Evolutionary conservation across 30 jellyfish, hydroid and myxozoan species (phyloP).

Genomic region (Aurelia aurita): DNA sequence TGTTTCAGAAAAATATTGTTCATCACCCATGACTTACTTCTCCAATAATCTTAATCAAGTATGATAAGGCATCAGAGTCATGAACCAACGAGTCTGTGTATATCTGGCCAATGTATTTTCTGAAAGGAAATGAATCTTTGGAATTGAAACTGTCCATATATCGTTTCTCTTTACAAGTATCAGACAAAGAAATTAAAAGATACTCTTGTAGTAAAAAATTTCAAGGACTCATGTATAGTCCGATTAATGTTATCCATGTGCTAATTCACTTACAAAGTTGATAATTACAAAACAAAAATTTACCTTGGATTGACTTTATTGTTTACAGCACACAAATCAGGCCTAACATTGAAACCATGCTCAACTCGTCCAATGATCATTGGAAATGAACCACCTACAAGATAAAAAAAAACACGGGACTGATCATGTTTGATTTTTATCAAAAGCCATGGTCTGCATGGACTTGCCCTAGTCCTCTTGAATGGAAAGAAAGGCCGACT

Average conservation of each 20-base stretch:
- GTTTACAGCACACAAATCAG: constrained; percentile 92
- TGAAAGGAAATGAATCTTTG: neutral
- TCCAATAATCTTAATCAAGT: constrained; percentile 76
- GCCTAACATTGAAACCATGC: constrained; percentile 95
- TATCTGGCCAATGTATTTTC: constrained; percentile 87
- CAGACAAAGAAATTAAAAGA: too few relatives aligned
- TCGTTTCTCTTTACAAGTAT: too few relatives aligned
- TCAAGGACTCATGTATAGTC: too few relatives aligned
- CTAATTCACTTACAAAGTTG: too few relatives aligned
- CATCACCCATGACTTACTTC: constrained; percentile 73
- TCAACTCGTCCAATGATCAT: constrained; percentile 85
- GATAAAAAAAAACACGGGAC: neutral
- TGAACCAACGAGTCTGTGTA: constrained; percentile 92
- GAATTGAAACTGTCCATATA: neutral
- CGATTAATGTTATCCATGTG: too few relatives aligned
- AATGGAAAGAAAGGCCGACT: neutral
- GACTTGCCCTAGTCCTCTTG: neutral
- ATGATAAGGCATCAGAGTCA: constrained; percentile 80
- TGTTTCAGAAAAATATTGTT: too few relatives aligned
- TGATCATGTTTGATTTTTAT: too few relatives aligned
- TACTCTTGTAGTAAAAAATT: too few relatives aligned
- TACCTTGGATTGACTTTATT: constrained; percentile 83
- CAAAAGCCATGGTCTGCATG: neutral
- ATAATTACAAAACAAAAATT: neutral
- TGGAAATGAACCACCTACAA: constrained; percentile 92